Evolutionary conservation across 2,113 vertebrate genomes (phyloP).

Genomic region (Gnathonemus longibarbis): DNA sequence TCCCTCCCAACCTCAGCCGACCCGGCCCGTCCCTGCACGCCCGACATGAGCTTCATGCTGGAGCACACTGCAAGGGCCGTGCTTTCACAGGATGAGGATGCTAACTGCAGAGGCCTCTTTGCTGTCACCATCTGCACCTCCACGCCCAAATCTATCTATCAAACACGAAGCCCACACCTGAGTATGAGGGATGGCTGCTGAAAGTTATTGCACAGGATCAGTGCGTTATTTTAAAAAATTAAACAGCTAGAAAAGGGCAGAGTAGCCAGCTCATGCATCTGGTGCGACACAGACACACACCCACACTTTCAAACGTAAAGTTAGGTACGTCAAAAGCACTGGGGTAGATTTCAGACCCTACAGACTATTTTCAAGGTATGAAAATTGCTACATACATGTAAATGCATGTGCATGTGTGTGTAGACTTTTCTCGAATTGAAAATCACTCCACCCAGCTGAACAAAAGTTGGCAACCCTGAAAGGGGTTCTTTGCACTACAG

Average conservation of each 20-base stretch:
- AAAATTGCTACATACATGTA: neutral
- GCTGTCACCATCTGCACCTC: neutral
- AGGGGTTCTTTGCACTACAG: neutral
- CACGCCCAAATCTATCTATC: neutral
- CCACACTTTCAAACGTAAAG: neutral
- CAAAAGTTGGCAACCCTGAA: neutral
- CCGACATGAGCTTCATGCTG: neutral
- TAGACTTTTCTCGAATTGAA: neutral
- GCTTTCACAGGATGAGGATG: neutral
- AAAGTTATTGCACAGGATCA: neutral
- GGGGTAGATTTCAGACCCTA: neutral
- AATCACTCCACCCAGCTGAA: neutral
- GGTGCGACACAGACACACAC: neutral
- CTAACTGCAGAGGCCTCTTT: neutral
- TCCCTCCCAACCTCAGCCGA: neutral
- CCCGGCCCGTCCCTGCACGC: neutral
- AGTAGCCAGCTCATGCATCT: neutral
- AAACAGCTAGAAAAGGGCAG: neutral
- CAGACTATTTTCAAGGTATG: neutral
- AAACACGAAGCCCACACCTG: neutral
- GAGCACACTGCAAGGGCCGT: neutral
- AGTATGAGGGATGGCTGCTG: neutral
- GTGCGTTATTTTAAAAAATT: neutral
- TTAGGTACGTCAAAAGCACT: neutral
- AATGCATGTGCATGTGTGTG: neutral